Base-by-base conservation (phyloP, 2,797 vertebrate genomes). In the Rallus crepitans region DNA sequence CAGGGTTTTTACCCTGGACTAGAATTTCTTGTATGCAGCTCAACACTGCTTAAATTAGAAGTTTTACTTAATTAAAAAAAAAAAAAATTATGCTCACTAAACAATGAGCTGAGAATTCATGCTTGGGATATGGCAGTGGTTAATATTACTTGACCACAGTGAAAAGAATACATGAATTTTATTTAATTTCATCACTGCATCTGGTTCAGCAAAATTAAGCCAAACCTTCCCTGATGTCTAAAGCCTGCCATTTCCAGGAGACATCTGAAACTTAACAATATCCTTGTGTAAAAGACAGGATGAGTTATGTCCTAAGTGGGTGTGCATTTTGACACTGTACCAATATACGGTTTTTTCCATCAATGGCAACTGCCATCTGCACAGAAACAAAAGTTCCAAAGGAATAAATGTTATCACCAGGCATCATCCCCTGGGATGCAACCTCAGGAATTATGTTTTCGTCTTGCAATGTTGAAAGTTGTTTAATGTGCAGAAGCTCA, bases 371-470 rank as follows among this genome's bases (percentile, higher is more conserved):
- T 90, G 73, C 75, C 42, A 53, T 90, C 88, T 95, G 89, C 82
- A 80, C 28, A 87, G 79, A 90, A 90, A 92, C 30, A 79, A 76
- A 79, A 88, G 82, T 93, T 97, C 94, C 95, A 95, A 75, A 9
- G 27, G 19, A 96, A 95, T 82, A 71, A 96, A 96, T 96, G 95
- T 89, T 95, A 97, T 95, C 95, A 90, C 94, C 97, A 97, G 95
- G 96, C 94, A 25, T 90, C 61, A 89, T 37, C 60, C 96, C 78
- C 24, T 68, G 87, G 71, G 87, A 90, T 24, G 25, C 47, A 50
- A 68, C 86, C 71, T 90, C 53, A 89, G 78, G 89, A 94, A 96
- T 80, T 79, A 89, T 80, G 52, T 91, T 88, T 96, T 95, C 84
- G 71, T 93, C 82, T 92, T 59, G 63, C 87, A 72, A 25, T 70